phyloP scores from a whole-genome alignment of 2,797 vertebrate genomes.

The Loris lydekkerianus region DNA sequence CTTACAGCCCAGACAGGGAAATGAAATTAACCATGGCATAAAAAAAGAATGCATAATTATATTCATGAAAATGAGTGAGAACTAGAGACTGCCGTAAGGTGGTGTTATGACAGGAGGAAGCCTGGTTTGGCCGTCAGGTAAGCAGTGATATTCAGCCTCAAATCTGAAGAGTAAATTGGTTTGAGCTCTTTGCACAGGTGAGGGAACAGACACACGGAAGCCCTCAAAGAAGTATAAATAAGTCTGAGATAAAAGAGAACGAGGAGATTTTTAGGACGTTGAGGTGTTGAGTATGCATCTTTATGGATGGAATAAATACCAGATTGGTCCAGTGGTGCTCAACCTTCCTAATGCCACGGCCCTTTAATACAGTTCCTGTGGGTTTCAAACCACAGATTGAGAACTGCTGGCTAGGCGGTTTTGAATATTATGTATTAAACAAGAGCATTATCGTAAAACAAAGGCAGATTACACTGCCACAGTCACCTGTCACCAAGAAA shows the following conservation, averaged over 20 bases:
- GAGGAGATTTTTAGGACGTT: background rate
- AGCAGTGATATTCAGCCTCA: background rate
- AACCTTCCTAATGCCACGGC: no score
- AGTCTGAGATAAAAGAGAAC: background rate
- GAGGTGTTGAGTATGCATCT: rapidly evolving
- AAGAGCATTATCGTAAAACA: background rate
- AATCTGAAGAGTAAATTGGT: background rate
- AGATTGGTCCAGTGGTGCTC: no score
- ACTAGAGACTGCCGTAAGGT: rapidly evolving
- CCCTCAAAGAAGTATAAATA: background rate
- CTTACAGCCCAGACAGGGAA: background rate
- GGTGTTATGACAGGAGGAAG: background rate
- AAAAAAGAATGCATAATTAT: background rate
- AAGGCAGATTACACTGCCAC: background rate
- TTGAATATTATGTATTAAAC: background rate
- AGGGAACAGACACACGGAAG: rapidly evolving
- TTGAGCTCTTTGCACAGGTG: background rate
- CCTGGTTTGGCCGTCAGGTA: no score
- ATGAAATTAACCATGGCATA: background rate
- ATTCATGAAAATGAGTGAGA: background rate
- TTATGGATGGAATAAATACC: background rate
- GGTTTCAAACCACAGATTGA: no score
- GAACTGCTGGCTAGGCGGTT: background rate
- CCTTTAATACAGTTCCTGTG: no score
- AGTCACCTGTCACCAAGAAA: background rate